Conservation (phyloP, 2,797 vertebrate genomes). For the Huso huso region DNA sequence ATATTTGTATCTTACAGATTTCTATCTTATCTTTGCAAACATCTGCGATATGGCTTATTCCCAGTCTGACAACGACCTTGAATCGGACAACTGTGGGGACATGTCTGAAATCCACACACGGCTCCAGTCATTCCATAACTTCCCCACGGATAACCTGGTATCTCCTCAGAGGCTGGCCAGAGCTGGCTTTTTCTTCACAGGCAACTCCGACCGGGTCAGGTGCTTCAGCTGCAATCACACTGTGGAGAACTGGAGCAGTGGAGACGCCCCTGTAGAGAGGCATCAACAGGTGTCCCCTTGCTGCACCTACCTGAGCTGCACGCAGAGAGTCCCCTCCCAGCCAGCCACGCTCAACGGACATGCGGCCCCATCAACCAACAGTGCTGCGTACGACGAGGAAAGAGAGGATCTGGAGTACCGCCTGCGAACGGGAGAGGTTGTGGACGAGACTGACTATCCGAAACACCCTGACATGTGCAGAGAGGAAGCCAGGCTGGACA, state of each 20-base stretch:
- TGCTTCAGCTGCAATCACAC: slow-evolving; percentile 78
- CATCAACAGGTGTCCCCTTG: slow-evolving; percentile 75
- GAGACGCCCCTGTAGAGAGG: slow-evolving; percentile 68
- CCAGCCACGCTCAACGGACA: slow-evolving; percentile 11
- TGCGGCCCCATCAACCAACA: slow-evolving; percentile 16
- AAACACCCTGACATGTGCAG: slow-evolving; percentile 68
- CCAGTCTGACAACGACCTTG: slow-evolving; percentile 31
- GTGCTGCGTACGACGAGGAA: slow-evolving; percentile 40
- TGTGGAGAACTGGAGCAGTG: slow-evolving; percentile 75
- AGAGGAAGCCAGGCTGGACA: slow-evolving; percentile 69
- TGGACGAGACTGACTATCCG: slow-evolving; percentile 75
- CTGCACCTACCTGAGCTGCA: slow-evolving; percentile 74
- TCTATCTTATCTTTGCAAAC: not conserved
- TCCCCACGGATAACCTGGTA: slow-evolving; percentile 57
- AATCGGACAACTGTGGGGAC: slow-evolving; percentile 43
- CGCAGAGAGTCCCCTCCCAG: slow-evolving; percentile 37
- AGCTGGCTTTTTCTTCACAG: slow-evolving; percentile 85
- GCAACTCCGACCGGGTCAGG: slow-evolving; percentile 68
- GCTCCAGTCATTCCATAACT: slow-evolving; percentile 65
- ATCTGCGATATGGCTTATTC: slow-evolving; percentile 39
- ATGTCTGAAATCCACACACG: slow-evolving; percentile 61
- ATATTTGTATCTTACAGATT: too few species aligned
- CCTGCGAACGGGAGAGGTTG: slow-evolving; percentile 76
- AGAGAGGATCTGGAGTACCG: slow-evolving; percentile 55
- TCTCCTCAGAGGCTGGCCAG: slow-evolving; percentile 62